phyloP scores from a whole-genome alignment of 2,888 invertebrate species.

The Stenurella melanura region DNA sequence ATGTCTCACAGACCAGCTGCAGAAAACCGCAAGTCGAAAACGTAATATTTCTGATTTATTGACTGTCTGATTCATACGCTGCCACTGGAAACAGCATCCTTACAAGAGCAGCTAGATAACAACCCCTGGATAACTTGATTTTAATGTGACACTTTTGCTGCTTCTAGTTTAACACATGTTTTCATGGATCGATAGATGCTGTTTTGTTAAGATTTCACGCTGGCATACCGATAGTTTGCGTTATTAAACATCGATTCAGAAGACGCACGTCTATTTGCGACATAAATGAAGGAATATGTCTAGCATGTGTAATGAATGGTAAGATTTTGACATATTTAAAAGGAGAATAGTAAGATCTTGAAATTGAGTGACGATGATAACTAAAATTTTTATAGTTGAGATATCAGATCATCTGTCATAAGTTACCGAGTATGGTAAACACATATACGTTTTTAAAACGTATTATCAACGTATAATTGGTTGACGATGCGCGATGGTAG shows the following conservation, averaged over 20 bases:
- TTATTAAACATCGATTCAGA: neutral
- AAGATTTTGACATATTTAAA: too few species aligned
- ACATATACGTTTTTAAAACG: too few species aligned
- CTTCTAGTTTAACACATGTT: slow-evolving; percentile 3
- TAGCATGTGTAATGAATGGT: too few species aligned
- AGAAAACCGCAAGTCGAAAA: neutral
- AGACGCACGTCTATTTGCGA: neutral
- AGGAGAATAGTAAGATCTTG: too few species aligned
- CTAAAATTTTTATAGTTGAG: too few species aligned
- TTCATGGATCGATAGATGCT: neutral
- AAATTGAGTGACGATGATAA: too few species aligned
- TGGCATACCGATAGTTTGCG: neutral
- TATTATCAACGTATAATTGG: too few species aligned
- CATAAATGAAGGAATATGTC: too few species aligned
- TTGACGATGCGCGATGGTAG: too few species aligned
- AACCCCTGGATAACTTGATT: slow-evolving; percentile 3
- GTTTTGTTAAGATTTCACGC: neutral
- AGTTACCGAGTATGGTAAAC: too few species aligned
- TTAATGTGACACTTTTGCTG: slow-evolving; percentile 3
- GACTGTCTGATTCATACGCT: neutral
- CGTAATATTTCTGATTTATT: neutral
- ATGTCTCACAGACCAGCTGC: neutral
- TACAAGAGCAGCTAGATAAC: slow-evolving; percentile 3
- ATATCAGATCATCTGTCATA: too few species aligned
- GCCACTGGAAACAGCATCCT: slow-evolving; percentile 1